phyloP scores from a whole-genome alignment of 2,113 vertebrate species.

The Xyliphius kryptos region DNA sequence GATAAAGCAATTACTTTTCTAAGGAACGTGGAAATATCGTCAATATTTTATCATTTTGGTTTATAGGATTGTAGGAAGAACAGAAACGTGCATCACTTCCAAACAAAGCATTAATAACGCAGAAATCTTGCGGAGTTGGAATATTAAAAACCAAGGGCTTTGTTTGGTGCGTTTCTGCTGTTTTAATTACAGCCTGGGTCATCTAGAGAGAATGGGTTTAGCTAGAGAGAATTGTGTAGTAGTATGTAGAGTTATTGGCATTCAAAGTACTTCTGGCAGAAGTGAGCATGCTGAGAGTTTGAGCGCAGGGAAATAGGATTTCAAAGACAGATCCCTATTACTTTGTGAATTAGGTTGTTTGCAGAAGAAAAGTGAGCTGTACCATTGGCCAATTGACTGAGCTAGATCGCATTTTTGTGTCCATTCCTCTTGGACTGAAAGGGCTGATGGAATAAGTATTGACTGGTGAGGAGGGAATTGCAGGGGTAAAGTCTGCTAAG shows the following conservation, averaged over 20 bases:
- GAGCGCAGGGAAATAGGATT: conserved; percentile 41
- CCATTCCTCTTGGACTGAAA: conserved; percentile 36
- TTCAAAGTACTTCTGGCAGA: conserved; percentile 38
- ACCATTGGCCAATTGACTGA: conserved; percentile 39
- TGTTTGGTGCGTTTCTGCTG: conserved; percentile 24
- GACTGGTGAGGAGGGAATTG: too few relatives aligned
- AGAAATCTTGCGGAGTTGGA: conserved; percentile 21
- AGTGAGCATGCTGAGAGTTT: conserved; percentile 35
- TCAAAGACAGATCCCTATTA: conserved; percentile 40
- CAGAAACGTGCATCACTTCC: conserved; percentile 16
- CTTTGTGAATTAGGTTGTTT: conserved; percentile 42
- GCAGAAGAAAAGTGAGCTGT: conserved; percentile 35
- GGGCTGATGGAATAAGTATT: conserved; percentile 45
- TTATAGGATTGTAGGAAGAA: conserved; percentile 37
- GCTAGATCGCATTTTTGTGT: conserved; percentile 43
- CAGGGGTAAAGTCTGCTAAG: too few relatives aligned
- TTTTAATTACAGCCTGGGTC: conserved; percentile 37
- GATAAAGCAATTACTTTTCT: too few relatives aligned
- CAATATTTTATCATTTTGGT: too few relatives aligned
- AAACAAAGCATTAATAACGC: conserved; percentile 32
- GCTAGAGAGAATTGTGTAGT: conserved; percentile 37
- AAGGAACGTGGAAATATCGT: too few relatives aligned
- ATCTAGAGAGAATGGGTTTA: conserved; percentile 34
- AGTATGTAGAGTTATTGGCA: conserved; percentile 46
- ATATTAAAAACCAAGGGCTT: conserved; percentile 27